A percentile compares a stretch with the other conserved stretches of the same genome.
phyloP scores from a whole-genome alignment of 2,888 invertebrate species.

The Napeogenes sylphis region DNA sequence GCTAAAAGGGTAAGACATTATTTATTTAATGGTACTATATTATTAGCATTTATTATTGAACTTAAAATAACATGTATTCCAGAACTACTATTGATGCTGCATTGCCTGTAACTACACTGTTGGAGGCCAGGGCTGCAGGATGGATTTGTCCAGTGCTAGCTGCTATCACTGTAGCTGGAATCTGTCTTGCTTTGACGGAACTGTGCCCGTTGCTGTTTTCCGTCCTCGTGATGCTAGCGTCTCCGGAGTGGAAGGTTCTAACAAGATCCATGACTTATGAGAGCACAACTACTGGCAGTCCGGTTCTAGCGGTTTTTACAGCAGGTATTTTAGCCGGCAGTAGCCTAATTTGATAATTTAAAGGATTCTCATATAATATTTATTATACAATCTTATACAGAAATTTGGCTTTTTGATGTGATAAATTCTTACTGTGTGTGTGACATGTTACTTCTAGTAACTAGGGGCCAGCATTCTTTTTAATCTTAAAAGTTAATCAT shows the following conservation, averaged over 20 bases:
- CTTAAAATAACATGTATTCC: slow-evolving; percentile 7
- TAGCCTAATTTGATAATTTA: no score
- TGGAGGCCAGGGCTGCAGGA: slow-evolving; percentile 77
- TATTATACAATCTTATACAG: no score
- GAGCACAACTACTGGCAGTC: slow-evolving; percentile 79
- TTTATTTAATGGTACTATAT: slow-evolving; percentile 2
- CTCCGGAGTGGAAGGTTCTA: slow-evolving; percentile 80
- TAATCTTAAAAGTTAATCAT: no score
- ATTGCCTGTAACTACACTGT: slow-evolving; percentile 77
- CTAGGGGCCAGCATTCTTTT: no score
- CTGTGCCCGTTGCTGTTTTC: slow-evolving; percentile 77
- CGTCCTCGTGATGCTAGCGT: slow-evolving; percentile 75
- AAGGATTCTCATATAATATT: no score
- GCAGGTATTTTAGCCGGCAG: slow-evolving; percentile 60
- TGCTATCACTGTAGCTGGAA: slow-evolving; percentile 77
- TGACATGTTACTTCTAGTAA: no score
- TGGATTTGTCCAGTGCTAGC: slow-evolving; percentile 80
- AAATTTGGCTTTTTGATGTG: no score
- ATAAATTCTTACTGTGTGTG: no score
- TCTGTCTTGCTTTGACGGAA: slow-evolving; percentile 80
- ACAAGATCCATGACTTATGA: slow-evolving; percentile 79
- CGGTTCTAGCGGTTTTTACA: slow-evolving; percentile 80
- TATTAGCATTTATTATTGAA: slow-evolving; percentile 12
- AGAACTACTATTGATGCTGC: slow-evolving; percentile 78
- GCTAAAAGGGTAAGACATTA: slow-evolving; percentile 61